Evolutionary conservation across 2,888 invertebrate genomes (phyloP).

Genomic region (Ormyrus nitidulus): DNA sequence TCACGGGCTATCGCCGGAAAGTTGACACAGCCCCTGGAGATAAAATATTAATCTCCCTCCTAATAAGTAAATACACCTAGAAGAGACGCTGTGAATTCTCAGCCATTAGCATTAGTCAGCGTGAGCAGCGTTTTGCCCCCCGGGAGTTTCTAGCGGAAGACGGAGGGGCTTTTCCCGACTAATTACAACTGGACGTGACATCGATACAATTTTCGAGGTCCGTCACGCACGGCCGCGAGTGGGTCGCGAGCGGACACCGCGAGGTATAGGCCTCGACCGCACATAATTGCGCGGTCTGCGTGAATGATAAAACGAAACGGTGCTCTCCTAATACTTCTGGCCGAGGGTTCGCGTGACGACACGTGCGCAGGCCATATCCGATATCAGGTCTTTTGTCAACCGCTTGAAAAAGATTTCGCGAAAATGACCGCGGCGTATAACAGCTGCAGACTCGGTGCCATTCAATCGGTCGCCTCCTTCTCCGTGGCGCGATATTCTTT

Average conservation of each 20-base stretch:
- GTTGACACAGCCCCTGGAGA: background rate
- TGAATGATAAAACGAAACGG: conserved; percentile 29
- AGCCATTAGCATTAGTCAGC: too few relatives aligned
- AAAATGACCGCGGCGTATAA: background rate
- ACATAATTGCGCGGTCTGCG: conserved; percentile 24
- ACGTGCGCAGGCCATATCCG: background rate
- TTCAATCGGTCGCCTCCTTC: conserved; percentile 9
- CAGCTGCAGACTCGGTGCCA: conserved; percentile 39
- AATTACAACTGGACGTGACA: conserved; percentile 5
- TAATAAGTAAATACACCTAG: too few relatives aligned
- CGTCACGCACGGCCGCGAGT: conserved; percentile 14
- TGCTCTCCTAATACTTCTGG: background rate
- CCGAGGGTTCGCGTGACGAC: background rate
- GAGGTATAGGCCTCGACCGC: background rate
- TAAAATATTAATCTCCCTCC: background rate
- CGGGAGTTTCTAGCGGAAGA: background rate
- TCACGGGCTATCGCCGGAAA: background rate
- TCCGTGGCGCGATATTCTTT: background rate
- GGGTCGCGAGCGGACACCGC: background rate
- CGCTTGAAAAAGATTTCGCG: conserved; percentile 21
- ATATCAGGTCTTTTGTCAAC: conserved; percentile 1
- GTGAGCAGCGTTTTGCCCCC: background rate
- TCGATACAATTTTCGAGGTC: conserved; percentile 20
- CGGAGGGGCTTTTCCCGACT: background rate
- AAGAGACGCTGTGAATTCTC: too few relatives aligned